Percentiles rank a stretch among this genome's conserved stretches.
Evolutionary conservation across 2,888 invertebrate genomes (phyloP).

Genomic region (Acleris sparsana): DNA sequence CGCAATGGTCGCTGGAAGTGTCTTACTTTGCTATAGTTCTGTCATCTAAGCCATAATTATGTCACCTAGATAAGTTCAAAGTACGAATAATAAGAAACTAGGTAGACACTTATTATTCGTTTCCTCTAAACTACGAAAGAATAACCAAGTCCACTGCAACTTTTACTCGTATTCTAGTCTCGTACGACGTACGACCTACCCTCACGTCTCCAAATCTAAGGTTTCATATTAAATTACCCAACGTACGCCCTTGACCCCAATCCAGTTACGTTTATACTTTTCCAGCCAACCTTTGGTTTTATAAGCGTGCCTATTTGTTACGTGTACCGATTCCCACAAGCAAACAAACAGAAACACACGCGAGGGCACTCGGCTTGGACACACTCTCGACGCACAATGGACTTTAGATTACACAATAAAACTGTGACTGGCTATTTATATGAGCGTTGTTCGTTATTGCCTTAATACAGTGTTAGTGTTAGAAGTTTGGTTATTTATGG

Average conservation of each 20-base stretch:
- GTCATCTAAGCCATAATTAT: too few species aligned
- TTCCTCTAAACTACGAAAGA: too few species aligned
- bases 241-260: slow-evolving; percentile 36
- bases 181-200: slow-evolving; percentile 15
- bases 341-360: slow-evolving; percentile 41
- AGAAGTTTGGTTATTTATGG: slow-evolving; percentile 5
- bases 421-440: slow-evolving; percentile 35
- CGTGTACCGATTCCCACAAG: slow-evolving; percentile 60
- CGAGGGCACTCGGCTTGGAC: slow-evolving; percentile 58
- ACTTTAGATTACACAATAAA: slow-evolving; percentile 50
- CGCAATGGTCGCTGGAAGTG: too few species aligned
- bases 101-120: too few species aligned
- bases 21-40: too few species aligned
- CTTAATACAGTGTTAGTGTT: neutral
- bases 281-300: slow-evolving; percentile 35
- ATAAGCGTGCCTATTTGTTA: slow-evolving; percentile 35
- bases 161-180: slow-evolving; percentile 4
- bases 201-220: slow-evolving; percentile 14
- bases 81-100: too few species aligned
- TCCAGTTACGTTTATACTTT: slow-evolving; percentile 18
- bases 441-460: slow-evolving; percentile 11
- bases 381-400: slow-evolving; percentile 53
- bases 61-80: too few species aligned
- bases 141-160: neutral
- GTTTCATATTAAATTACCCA: slow-evolving; percentile 13